phyloP scores from a whole-genome alignment of 2,113 vertebrate species.

The cat (Felis catus) region F.catus_Fca126_mat1.0 CM031420.1:138604001-138604500 shows the following conservation, averaged over 20 bases:
- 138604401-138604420: neutral
- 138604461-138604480: constrained; percentile 34
- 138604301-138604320: neutral
- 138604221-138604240: neutral
- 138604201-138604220: neutral
- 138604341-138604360: neutral
- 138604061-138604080: neutral
- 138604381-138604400: neutral
- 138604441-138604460: constrained; percentile 18
- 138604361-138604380: neutral
- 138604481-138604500: neutral
- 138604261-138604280: neutral
- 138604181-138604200: neutral
- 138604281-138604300: neutral
- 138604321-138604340: neutral
- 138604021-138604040: neutral
- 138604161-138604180: neutral
- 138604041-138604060: neutral
- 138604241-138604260: neutral
- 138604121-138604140: neutral
- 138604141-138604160: neutral
- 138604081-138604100: neutral
- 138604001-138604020: neutral
- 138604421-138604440: constrained; percentile 19
- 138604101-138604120: neutral